Base-by-base conservation (phyloP, 2,113 vertebrate genomes). In the Hemichromis elongatus region DNA sequence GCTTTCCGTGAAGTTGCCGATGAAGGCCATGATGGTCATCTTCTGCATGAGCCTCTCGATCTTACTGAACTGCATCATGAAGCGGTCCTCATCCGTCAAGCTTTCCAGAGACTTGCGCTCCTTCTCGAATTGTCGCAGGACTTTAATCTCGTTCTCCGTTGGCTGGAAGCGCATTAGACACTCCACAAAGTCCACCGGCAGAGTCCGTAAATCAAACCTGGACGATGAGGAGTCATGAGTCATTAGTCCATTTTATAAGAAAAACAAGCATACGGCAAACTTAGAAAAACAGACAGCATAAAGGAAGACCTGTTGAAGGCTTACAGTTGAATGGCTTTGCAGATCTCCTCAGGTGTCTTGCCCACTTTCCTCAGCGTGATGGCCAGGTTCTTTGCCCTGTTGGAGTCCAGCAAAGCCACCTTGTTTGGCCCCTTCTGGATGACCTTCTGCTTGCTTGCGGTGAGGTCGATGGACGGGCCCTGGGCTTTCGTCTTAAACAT, bases 401-500 rank as follows among this genome's bases (percentile, higher is more conserved):
- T 99, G 91, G 98, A 96, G 45, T 99, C 98, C 92, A 99, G 95
- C 80, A 99, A 95, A 0, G 97, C 95, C 89, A 99, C 97, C 93
- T 98, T 99, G 95, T 93, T 97, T 80, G 96, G 96, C 5, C 92
- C 95, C 85, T 97, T 98, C 77, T 99, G 98, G 2, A 96, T 96
- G 5, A 96, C 93, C 92, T 98, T 99, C 89, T 91, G 97, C 94
- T 98, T 99, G 94, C 94, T 96, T 55, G 96, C 96, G 61, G 93
- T 94, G 33, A 99, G 87, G 80, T 99, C 98, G 1, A 99, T 92
- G 0, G 98, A 88, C 0, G 97, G 96, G 4, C 98, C 98, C 93
- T 99, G 98, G 0, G 98, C 98, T 94, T 99, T 99, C 0, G 98
- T 99, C 95, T 99, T 99, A 89, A 99, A 99, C 81, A 99, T 97